A percentile compares a stretch with the other conserved stretches of the same genome.
Conservation (phyloP, 2,888 invertebrate species). For the Ceramica pisi region DNA sequence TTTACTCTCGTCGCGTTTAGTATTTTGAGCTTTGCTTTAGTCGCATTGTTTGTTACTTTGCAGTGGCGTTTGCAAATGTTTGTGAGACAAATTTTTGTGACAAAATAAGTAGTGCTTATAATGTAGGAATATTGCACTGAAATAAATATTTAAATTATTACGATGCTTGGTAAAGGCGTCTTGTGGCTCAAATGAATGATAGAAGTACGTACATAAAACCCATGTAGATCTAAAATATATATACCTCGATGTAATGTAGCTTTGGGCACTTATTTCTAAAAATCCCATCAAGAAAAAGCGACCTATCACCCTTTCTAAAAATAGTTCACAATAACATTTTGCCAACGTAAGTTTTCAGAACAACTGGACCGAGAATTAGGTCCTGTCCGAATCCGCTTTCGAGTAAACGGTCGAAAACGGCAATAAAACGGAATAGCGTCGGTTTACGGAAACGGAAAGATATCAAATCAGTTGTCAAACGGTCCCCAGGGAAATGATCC, state of each 20-base stretch:
- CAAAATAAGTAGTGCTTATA: not conserved
- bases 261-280: not conserved
- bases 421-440: constrained; percentile 48
- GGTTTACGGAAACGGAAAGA: constrained; percentile 51
- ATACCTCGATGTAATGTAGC: not conserved
- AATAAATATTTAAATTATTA: not conserved
- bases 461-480: constrained; percentile 61
- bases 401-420: constrained; percentile 52
- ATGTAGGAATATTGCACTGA: not conserved
- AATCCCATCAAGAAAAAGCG: not conserved
- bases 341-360: not conserved
- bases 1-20: not conserved
- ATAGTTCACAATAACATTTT: not conserved
- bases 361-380: constrained; percentile 22
- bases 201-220: too few relatives aligned
- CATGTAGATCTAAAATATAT: not conserved
- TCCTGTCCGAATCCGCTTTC: constrained; percentile 18
- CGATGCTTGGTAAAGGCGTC: too few relatives aligned
- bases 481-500: constrained; percentile 58
- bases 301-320: not conserved
- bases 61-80: constrained; percentile 12
- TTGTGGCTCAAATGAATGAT: too few relatives aligned
- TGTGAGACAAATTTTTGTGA: not conserved
- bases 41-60: constrained; percentile 26
- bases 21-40: constrained; percentile 19